Evolutionary conservation across 2,888 invertebrate genomes (phyloP), one percentile per base, ranked within the genome.

Genomic region (Tryphoninae sp.): DNA sequence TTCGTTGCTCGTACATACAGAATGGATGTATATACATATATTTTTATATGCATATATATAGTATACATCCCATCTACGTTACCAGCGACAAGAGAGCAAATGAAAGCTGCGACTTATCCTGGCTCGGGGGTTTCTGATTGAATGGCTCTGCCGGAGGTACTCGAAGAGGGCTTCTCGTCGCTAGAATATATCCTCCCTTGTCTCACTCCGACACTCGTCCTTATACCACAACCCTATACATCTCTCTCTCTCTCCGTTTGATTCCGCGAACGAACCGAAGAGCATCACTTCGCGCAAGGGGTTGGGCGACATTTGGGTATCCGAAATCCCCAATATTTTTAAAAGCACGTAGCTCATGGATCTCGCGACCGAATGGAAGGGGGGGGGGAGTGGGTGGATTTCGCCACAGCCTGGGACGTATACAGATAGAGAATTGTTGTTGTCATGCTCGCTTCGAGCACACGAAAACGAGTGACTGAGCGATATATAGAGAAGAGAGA

Each of bases 251-350:
- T 64, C 79, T 83, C 75, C 82, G 85, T 84, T 85, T 85, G 84
- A 85, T 85, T 84, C 83, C 83, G 82, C 78, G 77, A 81, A 74
- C 65, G 73, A 80, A 73, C 72, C 49, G 82, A 85, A 82, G 78
- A 81, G 83, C 84, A 83, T 82, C 81, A 84, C 80, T 83, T 85
- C 83, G 81, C 79, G 84, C 87, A 86, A 86, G 84, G 87, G 86
- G 86, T 87, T 89, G 71, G 42, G 53, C 53, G 59, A 67, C 82
- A 73, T 82, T 82, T 79, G 87, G 89, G 88, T 92, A 92, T 92
- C 90, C 89, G 88, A 90, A 91, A 92, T 91, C 91, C 88, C 90
- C 92, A 92, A 92, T 92, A 92, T 92, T 91, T 92, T 92, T 92
- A 92, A 92, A 92, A 92, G 92, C 92, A 89, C 89, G 84, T 83